Percentiles rank a stretch among this genome's conserved stretches.
These are phyloP conservation scores for Salvelinus fontinalis DNA, from an alignment of 2,113 vertebrate genomes.

Conservation along the genomic window DNA sequence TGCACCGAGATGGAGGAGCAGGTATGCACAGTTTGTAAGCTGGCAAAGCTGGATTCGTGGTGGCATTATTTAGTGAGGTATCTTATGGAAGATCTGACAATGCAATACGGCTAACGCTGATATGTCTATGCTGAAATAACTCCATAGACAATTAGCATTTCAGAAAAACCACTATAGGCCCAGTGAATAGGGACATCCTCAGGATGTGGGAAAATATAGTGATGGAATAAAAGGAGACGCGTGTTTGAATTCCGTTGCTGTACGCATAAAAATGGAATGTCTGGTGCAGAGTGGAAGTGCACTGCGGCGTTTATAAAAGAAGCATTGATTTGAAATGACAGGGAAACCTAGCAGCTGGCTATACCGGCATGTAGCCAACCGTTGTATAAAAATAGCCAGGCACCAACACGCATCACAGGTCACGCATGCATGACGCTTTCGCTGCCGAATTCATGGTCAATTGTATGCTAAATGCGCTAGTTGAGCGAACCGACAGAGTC, in stretches of 20 bases:
- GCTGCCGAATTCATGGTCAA: neutral
- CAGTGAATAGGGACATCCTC: too few species aligned
- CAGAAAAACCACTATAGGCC: too few species aligned
- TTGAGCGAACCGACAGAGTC: too few species aligned
- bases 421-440: neutral
- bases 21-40: constrained; percentile 46
- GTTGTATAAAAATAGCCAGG: neutral
- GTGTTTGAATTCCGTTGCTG: too few species aligned
- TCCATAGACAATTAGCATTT: too few species aligned
- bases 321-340: neutral
- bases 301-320: neutral
- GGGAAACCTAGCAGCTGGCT: neutral
- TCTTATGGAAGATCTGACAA: neutral
- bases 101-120: too few species aligned
- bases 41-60: too few species aligned
- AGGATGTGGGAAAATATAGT: too few species aligned
- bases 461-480: too few species aligned
- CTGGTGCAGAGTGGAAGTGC: neutral
- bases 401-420: neutral
- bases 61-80: neutral
- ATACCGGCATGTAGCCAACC: neutral
- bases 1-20: constrained; percentile 67
- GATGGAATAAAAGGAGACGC: too few species aligned
- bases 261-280: too few species aligned
- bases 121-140: too few species aligned